Base-by-base conservation (phyloP, 2,888 invertebrate species). In the Sesamia inferens region DNA sequence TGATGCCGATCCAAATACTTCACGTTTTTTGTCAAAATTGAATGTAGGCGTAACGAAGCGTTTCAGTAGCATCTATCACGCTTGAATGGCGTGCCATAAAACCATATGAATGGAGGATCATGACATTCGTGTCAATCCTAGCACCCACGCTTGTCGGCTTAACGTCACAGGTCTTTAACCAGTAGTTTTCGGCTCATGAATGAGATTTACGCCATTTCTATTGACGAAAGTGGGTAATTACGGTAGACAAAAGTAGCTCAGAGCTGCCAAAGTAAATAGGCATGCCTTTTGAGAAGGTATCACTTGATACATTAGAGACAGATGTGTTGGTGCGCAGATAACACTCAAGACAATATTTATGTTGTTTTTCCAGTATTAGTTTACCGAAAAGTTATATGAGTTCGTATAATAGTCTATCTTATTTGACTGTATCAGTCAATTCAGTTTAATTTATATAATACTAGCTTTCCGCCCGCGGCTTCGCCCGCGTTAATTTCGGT, bases 161-260 rank as follows among this genome's bases (percentile, higher is more conserved):
- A 73, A 87, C 87, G 87, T 89, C 88, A 88, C 84, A 83, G 85
- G 86, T 82, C 83, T 88, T 81, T 82, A 87, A 87, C 87, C 86
- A 73, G 72, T 57, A 72, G 66, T 64, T 78, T 79, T 76, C 65
- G 70, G 22, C 58, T 82, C 70, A 74, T 86, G 79, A 83, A 85
- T 86, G 83, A 62, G 65, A 63, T 80, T 73, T 68, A 80, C 79
- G 68, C 58, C 68, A 63, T 78, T 78, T 64, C 70, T 74, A 72
- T 70, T 70, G 79, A 65, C 57, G 54, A 71, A 79, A 71, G 59
- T 78, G 42, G 48, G n/a, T 55, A 54, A 71, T 64, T 71, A 77
- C 51, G 63, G 67, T 63, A 63, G 31, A 77, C 7, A 55, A 71
- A 81, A 71, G 78, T 72, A 71, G 73, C 39, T 51, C 51, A 39